phyloP scores from a whole-genome alignment of 2,797 vertebrate species.

The Crocodylus rhombifer region DNA sequence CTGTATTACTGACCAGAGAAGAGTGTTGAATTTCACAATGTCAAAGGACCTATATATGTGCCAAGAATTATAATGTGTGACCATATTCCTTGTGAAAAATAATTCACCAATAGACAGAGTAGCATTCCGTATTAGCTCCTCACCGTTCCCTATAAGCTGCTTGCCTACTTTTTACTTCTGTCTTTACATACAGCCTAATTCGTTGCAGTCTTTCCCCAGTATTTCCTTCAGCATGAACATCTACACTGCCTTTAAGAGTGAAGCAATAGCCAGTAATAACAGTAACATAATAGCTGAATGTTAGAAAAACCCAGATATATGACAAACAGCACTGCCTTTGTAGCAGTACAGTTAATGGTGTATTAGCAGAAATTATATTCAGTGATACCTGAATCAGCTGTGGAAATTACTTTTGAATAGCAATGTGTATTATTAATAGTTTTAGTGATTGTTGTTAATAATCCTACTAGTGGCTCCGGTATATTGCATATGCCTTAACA shows the following conservation, averaged over 20 bases:
- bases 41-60: not conserved
- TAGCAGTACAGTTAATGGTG: constrained; percentile 38
- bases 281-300: constrained; percentile 32
- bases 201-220: rapidly evolving
- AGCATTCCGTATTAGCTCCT: too few relatives aligned
- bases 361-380: constrained; percentile 39
- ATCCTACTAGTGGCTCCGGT: not conserved
- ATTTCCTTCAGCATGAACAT: constrained; percentile 12
- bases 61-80: not conserved
- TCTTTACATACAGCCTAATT: not conserved
- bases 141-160: too few relatives aligned
- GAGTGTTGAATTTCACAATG: not conserved
- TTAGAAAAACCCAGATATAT: constrained; percentile 36
- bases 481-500: not conserved
- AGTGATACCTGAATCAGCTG: not conserved
- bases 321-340: not conserved
- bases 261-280: constrained; percentile 47
- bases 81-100: not conserved
- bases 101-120: not conserved
- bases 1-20: not conserved
- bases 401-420: not conserved
- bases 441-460: constrained; percentile 26
- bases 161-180: not conserved
- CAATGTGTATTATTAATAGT: not conserved
- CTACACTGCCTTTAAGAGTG: constrained; percentile 35